A percentile compares a stretch with the other conserved stretches of the same genome.
Evolutionary conservation across 2,888 invertebrate genomes (phyloP).

Genomic region (Automeris io): DNA sequence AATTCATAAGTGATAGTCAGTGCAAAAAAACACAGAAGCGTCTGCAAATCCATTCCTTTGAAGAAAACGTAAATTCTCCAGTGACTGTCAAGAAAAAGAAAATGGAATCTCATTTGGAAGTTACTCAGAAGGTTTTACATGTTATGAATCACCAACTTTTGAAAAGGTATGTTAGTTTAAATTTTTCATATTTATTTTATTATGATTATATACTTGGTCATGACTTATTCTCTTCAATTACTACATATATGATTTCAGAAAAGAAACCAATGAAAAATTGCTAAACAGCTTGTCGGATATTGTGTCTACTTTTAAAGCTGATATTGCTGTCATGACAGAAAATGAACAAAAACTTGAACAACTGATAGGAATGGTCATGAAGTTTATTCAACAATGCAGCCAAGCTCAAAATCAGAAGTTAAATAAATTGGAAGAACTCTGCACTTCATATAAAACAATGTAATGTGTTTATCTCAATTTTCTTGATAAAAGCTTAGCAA

Average conservation of each 20-base stretch:
- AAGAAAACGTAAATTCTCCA: conserved; percentile 29
- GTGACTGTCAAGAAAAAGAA: conserved; percentile 43
- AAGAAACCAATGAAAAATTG: conserved; percentile 40
- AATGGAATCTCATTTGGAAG: conserved; percentile 29
- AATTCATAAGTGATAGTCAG: conserved; percentile 43
- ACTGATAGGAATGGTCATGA: conserved; percentile 42
- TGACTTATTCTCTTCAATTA: too few relatives aligned
- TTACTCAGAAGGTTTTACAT: conserved; percentile 47
- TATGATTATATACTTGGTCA: too few relatives aligned
- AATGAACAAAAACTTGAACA: conserved; percentile 61
- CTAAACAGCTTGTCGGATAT: conserved; percentile 43
- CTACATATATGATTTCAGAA: conserved; percentile 38
- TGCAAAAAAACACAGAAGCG: conserved; percentile 41
- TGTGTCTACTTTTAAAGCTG: conserved; percentile 42
- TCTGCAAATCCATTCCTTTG: conserved; percentile 24
- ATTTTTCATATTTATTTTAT: conserved; percentile 5
- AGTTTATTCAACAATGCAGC: conserved; percentile 54
- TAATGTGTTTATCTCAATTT: conserved; percentile 20
- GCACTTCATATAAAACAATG: conserved; percentile 47
- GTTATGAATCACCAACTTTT: conserved; percentile 45
- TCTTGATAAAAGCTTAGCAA: too few relatives aligned
- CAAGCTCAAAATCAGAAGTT: conserved; percentile 50
- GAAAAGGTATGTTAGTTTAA: conserved; percentile 36
- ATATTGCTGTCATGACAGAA: conserved; percentile 49
- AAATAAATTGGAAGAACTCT: conserved; percentile 45